Percentiles rank a stretch among this genome's conserved stretches.
These are phyloP conservation scores for Caenorhabditis sulstoni DNA, from an alignment of 2,888 invertebrate species.

Conservation along the genomic window DNA sequence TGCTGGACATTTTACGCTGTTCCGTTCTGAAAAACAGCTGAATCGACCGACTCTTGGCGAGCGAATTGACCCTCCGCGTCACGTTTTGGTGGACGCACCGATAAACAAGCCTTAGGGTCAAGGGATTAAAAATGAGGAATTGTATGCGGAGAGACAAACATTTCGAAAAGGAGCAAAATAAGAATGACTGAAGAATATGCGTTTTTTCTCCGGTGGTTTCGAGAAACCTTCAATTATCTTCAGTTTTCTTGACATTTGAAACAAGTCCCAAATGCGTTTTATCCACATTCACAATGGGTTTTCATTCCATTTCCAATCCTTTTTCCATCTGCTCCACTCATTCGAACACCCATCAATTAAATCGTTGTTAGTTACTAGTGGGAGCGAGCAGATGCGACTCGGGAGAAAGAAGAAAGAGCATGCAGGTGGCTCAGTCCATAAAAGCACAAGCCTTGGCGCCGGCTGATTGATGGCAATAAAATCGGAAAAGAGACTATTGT, in stretches of 20 bases:
- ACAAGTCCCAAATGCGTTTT: no score
- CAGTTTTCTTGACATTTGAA: not conserved
- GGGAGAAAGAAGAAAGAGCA: no score
- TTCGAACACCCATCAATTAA: not conserved
- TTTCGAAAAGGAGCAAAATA: no score
- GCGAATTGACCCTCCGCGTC: slow-evolving; percentile 1
- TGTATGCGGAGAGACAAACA: no score
- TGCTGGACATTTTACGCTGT: slow-evolving; percentile 5
- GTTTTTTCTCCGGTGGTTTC: no score
- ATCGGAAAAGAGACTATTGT: no score
- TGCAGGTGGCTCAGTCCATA: no score
- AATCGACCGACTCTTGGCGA: slow-evolving; percentile 4
- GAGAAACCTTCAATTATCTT: slow-evolving; percentile 1
- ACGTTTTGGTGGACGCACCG: not conserved
- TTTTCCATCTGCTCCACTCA: not conserved
- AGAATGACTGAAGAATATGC: no score
- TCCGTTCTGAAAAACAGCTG: slow-evolving; percentile 5
- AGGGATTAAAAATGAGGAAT: not conserved
- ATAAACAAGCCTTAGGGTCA: not conserved
- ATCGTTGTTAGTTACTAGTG: no score
- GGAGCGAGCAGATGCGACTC: slow-evolving; percentile 3
- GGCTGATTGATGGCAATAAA: slow-evolving; percentile 18
- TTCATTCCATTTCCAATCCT: not conserved
- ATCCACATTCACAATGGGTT: not conserved
- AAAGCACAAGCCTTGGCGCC: no score